Evolutionary conservation across 2,113 vertebrate species (phyloP), one percentile per base, ranked within the genome.

Genomic region (Plecturocebus donacophilus): DNA sequence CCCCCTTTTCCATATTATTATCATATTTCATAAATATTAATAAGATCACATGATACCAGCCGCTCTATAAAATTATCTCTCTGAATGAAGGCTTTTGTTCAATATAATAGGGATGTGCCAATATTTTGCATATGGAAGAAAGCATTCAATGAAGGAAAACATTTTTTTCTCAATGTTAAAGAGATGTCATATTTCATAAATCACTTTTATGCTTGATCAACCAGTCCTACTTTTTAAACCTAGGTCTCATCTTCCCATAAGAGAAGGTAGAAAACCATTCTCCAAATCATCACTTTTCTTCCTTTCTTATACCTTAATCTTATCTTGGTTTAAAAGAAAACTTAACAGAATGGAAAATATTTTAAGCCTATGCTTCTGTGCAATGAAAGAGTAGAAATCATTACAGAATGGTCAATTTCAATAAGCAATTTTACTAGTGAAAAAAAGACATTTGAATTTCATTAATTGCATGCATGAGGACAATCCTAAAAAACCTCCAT

Each of bases 11-110:
- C 98, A 97, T 98, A 98, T 98, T 98, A 99, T 99, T 98, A 99
- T 99, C 98, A 98, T 99, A 99, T 99, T 99, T 98, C 98, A 99
- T 99, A 99, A 99, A 99, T 99, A 99, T 99, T 99, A 99, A 99
- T 99, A 98, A 98, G 98, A 98, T 98, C 99, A 99, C 98, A 99
- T 99, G 98, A 99, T 98, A 98, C 96, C 95, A 97, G 91, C 90
- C 54, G 82, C 98, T 99, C 98, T 99, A 98, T 98, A 98, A 98
- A 99, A 99, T 98, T 98, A 98, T 98, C 98, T 98, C 96, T 98
- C 97, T 97, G 97, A 98, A 98, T 97, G 97, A 97, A 99, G 97
- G 70, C 98, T 98, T 98, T 99, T 99, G 99, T 99, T 99, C 97
- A 76, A 86, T 96, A 98, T 98, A 99, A 99, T 98, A 98, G 98